Conservation (phyloP, 2,888 invertebrate genomes). For the Schizotus pectinicornis region DNA sequence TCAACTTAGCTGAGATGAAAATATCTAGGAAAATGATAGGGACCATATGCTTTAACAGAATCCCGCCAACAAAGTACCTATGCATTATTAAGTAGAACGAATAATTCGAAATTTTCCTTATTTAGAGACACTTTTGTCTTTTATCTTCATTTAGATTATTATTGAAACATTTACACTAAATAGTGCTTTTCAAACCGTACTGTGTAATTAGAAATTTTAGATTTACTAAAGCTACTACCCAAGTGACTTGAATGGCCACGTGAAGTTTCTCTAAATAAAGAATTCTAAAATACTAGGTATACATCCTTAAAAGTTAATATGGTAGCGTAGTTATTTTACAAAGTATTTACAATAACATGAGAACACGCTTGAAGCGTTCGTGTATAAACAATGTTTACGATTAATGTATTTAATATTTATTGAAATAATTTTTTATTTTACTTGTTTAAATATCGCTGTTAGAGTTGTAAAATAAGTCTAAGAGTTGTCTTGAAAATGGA, state of each 20-base stretch:
- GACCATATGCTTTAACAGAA: slow-evolving; percentile 52
- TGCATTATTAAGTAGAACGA: slow-evolving; percentile 33
- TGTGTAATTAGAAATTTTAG: not conserved
- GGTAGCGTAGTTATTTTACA: slow-evolving; percentile 11
- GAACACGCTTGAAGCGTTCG: slow-evolving; percentile 36
- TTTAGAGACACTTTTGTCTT: slow-evolving; percentile 8
- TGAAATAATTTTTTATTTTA: slow-evolving; percentile 21
- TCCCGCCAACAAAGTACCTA: slow-evolving; percentile 51
- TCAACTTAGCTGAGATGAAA: slow-evolving; percentile 21
- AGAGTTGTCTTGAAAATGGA: slow-evolving; percentile 14
- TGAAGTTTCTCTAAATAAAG: slow-evolving; percentile 25
- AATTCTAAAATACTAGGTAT: slow-evolving; percentile 23
- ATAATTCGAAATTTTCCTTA: slow-evolving; percentile 7
- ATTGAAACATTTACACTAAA: slow-evolving; percentile 22
- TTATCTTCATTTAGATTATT: no score
- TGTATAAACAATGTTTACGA: slow-evolving; percentile 43
- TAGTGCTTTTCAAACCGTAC: slow-evolving; percentile 16
- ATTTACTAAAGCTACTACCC: slow-evolving; percentile 4
- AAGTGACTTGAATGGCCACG: slow-evolving; percentile 12
- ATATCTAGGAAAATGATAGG: slow-evolving; percentile 47
- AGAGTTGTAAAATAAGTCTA: slow-evolving; percentile 13
- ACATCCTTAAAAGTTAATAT: slow-evolving; percentile 9
- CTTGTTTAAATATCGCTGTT: slow-evolving; percentile 27
- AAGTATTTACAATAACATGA: slow-evolving; percentile 21
- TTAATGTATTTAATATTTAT: slow-evolving; percentile 40